Evolutionary conservation across 2,113 vertebrate species (phyloP).

Genomic region (Prochilodus magdalenae): DNA sequence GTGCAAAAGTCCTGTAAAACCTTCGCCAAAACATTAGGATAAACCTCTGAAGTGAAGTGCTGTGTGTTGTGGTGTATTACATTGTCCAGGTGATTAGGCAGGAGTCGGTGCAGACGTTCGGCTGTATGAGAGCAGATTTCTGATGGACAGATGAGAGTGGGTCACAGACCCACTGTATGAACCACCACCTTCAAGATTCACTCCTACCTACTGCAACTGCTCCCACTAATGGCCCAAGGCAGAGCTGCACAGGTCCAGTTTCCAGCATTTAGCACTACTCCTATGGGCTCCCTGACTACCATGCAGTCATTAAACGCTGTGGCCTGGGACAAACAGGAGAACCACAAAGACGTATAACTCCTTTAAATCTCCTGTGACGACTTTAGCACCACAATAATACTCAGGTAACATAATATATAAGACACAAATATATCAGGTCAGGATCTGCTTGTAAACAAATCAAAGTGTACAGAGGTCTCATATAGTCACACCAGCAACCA

Average conservation of each 20-base stretch:
- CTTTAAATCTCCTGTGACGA: too few species aligned
- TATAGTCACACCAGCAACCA: too few species aligned
- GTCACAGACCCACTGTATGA: neutral
- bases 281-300: slow-evolving; percentile 85
- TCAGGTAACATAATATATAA: too few species aligned
- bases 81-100: slow-evolving; percentile 82
- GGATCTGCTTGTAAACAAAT: too few species aligned
- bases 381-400: too few species aligned
- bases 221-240: slow-evolving; percentile 84
- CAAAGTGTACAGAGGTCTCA: too few species aligned
- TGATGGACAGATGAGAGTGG: slow-evolving; percentile 73
- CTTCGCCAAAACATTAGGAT: too few species aligned
- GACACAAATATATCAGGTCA: too few species aligned
- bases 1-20: neutral
- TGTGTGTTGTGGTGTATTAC: slow-evolving; percentile 66
- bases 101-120: slow-evolving; percentile 74
- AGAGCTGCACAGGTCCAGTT: slow-evolving; percentile 86
- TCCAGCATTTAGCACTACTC: slow-evolving; percentile 83
- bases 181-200: too few species aligned
- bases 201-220: slow-evolving; percentile 86
- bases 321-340: slow-evolving; percentile 69
- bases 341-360: too few species aligned
- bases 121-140: slow-evolving; percentile 75
- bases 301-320: slow-evolving; percentile 80
- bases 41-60: too few species aligned